These are phyloP conservation scores for Drosophila bocki DNA, from an alignment of 1,140 invertebrate species.

Conservation along the genomic window DNA sequence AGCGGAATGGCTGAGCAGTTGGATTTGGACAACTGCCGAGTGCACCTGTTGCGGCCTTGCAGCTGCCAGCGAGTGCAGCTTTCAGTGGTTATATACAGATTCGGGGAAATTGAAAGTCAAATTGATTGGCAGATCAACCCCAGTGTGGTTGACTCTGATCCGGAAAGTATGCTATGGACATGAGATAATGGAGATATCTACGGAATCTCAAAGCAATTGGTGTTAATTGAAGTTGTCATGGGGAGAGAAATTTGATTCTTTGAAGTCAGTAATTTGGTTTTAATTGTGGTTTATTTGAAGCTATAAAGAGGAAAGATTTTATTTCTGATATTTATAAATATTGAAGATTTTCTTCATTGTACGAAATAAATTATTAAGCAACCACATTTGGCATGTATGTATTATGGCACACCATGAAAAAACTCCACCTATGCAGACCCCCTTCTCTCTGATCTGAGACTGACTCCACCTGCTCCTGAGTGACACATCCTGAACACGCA, in stretches of 20 bases:
- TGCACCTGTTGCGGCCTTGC: slow-evolving; percentile 42
- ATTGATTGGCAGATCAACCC: slow-evolving; percentile 24
- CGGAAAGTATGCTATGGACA: slow-evolving; percentile 32
- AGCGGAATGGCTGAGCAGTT: slow-evolving; percentile 42
- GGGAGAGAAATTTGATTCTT: background rate
- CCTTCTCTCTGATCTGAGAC: slow-evolving; percentile 16
- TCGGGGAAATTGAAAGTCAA: slow-evolving; percentile 39
- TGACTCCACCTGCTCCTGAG: slow-evolving; percentile 60
- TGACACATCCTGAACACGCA: slow-evolving; percentile 69
- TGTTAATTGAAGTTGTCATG: slow-evolving; percentile 4
- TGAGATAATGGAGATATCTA: background rate
- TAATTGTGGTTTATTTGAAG: background rate
- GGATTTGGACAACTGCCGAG: slow-evolving; percentile 26
- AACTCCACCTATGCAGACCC: slow-evolving; percentile 3
- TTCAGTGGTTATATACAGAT: slow-evolving; percentile 6
- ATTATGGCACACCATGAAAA: background rate
- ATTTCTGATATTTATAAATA: background rate
- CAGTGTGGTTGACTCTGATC: background rate
- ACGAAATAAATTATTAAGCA: background rate
- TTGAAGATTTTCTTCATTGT: background rate
- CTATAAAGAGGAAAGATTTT: too few species aligned
- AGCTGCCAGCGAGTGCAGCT: slow-evolving; percentile 22
- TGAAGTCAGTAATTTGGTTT: background rate
- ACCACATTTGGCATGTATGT: background rate
- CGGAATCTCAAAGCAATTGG: background rate